Evolutionary conservation across 2,888 invertebrate genomes (phyloP), one percentile per base, ranked within the genome.

Genomic region (Eulithis testata): DNA sequence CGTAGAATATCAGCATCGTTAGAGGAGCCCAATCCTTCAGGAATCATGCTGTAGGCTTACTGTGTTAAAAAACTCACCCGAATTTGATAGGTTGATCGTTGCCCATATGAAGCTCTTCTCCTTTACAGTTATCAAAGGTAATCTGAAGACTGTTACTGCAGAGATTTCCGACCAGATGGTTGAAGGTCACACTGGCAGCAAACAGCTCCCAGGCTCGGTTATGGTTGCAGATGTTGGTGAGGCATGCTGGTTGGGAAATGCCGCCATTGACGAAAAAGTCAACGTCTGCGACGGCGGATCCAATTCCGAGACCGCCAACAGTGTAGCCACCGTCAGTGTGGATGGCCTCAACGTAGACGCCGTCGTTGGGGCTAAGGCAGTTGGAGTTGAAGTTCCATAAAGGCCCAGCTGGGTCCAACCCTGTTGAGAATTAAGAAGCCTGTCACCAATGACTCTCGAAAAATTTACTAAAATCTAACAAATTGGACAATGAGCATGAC

Each of bases 231-330:
- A 87, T 21, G 50, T 73, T 82, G 5, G 80, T 78, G 0, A 81
- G 1, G 60, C 90, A 91, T 2, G 86, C 88, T 1, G 90, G 89
- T 59, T 89, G 88, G n/a, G 78, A 80, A 59, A 73, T 84, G 0
- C 95, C 95, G 51, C 93, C 91, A 70, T 95, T 95, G 27, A 94
- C 94, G 90, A 94, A 95, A 81, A 95, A 95, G 79, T 95, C 95
- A 2, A 81, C 94, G 63, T 94, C 83, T 0, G 90, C 94, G 3
- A 95, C 81, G 6, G 89, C 78, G 3, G 83, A 77, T 0, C 94
- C 94, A 44, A 89, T 94, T 75, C 77, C 95, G 74, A 75, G 84
- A 77, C 83, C 83, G 0, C 93, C 85, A 4, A 80, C 88, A 56
- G 94, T 93, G 47, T 77, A 78, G 69, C 83, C 83, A 2, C 94